These are phyloP conservation scores for Girardia tigrina DNA, from an alignment of 2,888 invertebrate species.

Conservation along the genomic window DNA sequence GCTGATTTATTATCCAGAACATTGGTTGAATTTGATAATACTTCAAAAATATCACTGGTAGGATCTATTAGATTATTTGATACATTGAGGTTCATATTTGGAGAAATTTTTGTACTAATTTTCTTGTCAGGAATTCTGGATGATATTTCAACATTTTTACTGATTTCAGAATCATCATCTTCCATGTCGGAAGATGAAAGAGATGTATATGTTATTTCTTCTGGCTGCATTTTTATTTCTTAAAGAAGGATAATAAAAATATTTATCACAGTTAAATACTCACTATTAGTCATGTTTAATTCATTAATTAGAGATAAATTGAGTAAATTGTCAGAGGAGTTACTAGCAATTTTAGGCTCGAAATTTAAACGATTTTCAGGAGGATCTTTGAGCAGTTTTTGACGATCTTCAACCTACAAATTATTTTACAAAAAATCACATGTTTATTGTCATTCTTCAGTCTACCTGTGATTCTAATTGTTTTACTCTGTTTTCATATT, in stretches of 20 bases:
- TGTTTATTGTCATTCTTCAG: too few relatives aligned
- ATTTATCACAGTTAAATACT: not conserved
- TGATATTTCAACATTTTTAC: not conserved
- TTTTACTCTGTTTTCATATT: not conserved
- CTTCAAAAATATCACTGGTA: not conserved
- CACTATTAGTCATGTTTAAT: not conserved
- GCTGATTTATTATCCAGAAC: not conserved
- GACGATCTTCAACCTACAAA: not conserved
- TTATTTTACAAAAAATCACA: not conserved
- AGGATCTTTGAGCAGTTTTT: too few relatives aligned
- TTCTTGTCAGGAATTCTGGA: not conserved
- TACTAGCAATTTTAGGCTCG: not conserved
- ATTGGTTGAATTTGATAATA: not conserved
- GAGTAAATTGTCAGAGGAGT: not conserved
- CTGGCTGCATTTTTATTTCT: not conserved
- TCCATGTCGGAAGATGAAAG: not conserved
- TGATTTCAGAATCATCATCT: not conserved
- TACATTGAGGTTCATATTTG: not conserved
- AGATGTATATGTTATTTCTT: slow-evolving; percentile 5
- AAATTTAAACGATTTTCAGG: not conserved
- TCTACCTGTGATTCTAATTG: not conserved
- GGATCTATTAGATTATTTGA: not conserved
- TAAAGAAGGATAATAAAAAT: not conserved
- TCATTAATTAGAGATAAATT: not conserved
- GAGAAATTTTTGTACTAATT: not conserved